Percentiles rank a stretch among this genome's conserved stretches.
Evolutionary conservation across 2,888 invertebrate species (phyloP).

Genomic region (Dynastes tityus): DNA sequence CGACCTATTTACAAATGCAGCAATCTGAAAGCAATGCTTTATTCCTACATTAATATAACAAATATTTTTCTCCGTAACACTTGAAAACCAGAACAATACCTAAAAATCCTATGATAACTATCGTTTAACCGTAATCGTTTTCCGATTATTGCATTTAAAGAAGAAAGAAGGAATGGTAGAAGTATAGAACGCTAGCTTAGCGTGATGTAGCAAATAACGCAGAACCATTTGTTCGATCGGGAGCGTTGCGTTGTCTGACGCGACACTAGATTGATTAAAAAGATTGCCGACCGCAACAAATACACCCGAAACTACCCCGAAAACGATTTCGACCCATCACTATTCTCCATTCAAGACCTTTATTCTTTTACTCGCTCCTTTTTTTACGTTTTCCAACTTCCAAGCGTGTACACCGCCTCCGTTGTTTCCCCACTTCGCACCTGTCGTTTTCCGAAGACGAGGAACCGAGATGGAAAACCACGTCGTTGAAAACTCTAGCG

Average conservation of each 20-base stretch:
- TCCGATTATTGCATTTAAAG: constrained; percentile 14
- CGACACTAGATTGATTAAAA: constrained; percentile 35
- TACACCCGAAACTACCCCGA: constrained; percentile 17
- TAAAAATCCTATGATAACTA: background rate
- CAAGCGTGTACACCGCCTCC: background rate
- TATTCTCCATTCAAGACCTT: background rate
- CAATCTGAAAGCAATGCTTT: no score
- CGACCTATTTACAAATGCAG: no score
- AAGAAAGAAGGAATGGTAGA: constrained; percentile 1
- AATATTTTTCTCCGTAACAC: no score
- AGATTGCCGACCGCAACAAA: constrained; percentile 32
- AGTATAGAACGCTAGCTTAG: background rate
- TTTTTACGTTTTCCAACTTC: background rate
- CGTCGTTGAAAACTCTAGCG: background rate
- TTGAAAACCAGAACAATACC: no score
- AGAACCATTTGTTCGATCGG: constrained; percentile 26
- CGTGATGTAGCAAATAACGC: constrained; percentile 15
- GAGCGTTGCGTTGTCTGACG: background rate
- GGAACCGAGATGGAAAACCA: background rate
- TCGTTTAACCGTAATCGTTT: constrained; percentile 14
- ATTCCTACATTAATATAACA: no score
- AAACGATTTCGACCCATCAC: constrained; percentile 12
- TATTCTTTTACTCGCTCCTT: background rate
- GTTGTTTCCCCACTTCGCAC: constrained; percentile 22
- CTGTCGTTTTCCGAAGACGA: constrained; percentile 23